Conservation (phyloP, 35 echinoderm and acorn worm species). For the Ophiothrix spiculata region DNA sequence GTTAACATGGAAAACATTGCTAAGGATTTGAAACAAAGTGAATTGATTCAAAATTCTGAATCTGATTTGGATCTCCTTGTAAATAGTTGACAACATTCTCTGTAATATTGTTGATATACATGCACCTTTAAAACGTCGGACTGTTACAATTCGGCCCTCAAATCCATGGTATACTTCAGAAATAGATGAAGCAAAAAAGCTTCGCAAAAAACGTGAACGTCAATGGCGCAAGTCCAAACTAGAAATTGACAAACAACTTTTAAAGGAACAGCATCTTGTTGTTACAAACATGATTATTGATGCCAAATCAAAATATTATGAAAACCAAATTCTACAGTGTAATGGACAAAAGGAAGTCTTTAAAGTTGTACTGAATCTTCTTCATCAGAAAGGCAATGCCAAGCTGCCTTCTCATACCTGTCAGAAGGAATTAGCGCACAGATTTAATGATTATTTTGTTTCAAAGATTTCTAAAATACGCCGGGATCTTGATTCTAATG, state of each 20-base stretch:
- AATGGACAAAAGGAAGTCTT: conserved; percentile 4
- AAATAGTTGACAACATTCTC: too few species aligned
- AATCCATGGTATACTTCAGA: background rate
- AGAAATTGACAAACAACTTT: background rate
- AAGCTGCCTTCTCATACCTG: background rate
- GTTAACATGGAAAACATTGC: background rate
- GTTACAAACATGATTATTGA: background rate
- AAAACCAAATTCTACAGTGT: background rate
- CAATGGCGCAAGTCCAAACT: background rate
- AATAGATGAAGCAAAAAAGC: conserved; percentile 5
- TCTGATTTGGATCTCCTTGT: background rate
- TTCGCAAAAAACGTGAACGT: background rate
- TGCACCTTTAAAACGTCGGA: background rate
- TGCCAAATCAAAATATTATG: background rate
- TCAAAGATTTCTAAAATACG: conserved; percentile 10
- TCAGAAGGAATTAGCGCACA: background rate
- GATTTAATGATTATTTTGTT: background rate
- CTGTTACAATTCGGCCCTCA: conserved; percentile 13
- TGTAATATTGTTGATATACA: too few species aligned
- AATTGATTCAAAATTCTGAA: background rate
- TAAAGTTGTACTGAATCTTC: background rate
- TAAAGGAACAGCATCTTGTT: background rate
- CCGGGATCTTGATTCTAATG: background rate
- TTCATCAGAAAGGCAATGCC: conserved; percentile 5
- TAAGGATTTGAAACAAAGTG: background rate